Base-by-base conservation (phyloP, 2,888 invertebrate species). In the Pandemis corylana region DNA sequence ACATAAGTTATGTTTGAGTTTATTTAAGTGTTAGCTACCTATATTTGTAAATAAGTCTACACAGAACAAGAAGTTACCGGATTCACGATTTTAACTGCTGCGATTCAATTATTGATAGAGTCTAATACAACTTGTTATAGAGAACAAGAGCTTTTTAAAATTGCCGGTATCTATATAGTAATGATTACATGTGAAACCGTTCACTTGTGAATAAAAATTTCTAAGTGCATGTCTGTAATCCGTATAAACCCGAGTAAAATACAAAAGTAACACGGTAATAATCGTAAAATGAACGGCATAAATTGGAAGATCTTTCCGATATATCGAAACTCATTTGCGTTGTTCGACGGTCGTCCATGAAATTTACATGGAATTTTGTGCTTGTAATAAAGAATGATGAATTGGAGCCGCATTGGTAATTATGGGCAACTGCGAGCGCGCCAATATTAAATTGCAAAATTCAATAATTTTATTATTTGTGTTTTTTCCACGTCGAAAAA, bases 371-470 rank as follows among this genome's bases (percentile, higher is more conserved):
- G 92, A 91, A 92, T 92, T 92, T 93, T 87, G 91, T 89, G 91
- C 89, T 89, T 90, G 92, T 92, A 93, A 94, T 94, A 94, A 94
- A 94, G 90, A 92, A 93, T 94, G 94, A 94, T 94, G 92, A 92
- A 94, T 94, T 92, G 94, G 86, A 86, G 87, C 89, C 89, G 90
- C 91, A 93, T 87, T 91, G 92, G 93, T 93, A 92, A 93, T 94
- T 93, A 94, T 86, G 90, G 90, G 82, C 90, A 89, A 84, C 90
- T 89, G 91, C 87, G 89, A 88, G 86, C 89, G 86, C 85, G 86
- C 88, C 87, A 87, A 89, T 91, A 89, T 91, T 88, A 91, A 90
- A 91, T 89, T 92, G 88, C 87, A 81, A 90, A 90, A 91, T 92
- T 91, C 91, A 91, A 91, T 92, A 88, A 93, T 91, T 92, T 92